These are phyloP conservation scores for Drosophila mayri DNA, from an alignment of 1,140 invertebrate species.

Conservation along the genomic window DNA sequence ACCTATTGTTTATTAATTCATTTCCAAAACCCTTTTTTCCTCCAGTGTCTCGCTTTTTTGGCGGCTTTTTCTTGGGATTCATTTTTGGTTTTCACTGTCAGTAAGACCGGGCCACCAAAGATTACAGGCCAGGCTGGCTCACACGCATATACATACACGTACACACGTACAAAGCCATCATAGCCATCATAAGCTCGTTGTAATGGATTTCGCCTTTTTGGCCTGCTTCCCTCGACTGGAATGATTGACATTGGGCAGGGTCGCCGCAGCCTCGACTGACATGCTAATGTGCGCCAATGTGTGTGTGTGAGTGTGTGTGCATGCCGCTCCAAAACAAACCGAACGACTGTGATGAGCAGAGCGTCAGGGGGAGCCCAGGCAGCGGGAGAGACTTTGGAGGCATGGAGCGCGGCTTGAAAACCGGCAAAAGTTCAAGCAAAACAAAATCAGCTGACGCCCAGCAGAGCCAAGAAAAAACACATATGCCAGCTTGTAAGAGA, in stretches of 20 bases:
- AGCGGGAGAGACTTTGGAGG: constrained; percentile 4
- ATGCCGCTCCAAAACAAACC: constrained; percentile 53
- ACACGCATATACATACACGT: not conserved
- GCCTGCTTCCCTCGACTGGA: constrained; percentile 68
- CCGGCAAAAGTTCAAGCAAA: constrained; percentile 83
- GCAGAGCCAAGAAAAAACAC: constrained; percentile 20
- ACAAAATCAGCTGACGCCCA: constrained; percentile 77
- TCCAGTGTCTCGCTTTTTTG: constrained; percentile 12
- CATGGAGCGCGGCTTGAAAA: constrained; percentile 41
- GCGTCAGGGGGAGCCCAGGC: constrained; percentile 3
- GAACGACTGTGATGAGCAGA: constrained; percentile 9
- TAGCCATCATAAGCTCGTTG: constrained; percentile 58
- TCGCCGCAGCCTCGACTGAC: constrained; percentile 59
- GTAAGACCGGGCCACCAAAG: constrained; percentile 45
- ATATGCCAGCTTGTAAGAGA: constrained; percentile 14
- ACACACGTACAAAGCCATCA: constrained; percentile 13
- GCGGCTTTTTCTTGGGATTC: constrained; percentile 9
- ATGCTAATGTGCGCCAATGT: constrained; percentile 66
- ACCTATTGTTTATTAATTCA: not conserved
- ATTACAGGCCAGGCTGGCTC: constrained; percentile 26
- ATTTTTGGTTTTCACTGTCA: constrained; percentile 57
- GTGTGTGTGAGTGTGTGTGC: constrained; percentile 4
- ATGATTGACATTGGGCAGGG: constrained; percentile 79
- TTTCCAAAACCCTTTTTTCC: not conserved
- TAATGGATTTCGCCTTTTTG: constrained; percentile 71